phyloP scores from a whole-genome alignment of 2,797 vertebrate genomes.

The Pseudochaenichthys georgianus region DNA sequence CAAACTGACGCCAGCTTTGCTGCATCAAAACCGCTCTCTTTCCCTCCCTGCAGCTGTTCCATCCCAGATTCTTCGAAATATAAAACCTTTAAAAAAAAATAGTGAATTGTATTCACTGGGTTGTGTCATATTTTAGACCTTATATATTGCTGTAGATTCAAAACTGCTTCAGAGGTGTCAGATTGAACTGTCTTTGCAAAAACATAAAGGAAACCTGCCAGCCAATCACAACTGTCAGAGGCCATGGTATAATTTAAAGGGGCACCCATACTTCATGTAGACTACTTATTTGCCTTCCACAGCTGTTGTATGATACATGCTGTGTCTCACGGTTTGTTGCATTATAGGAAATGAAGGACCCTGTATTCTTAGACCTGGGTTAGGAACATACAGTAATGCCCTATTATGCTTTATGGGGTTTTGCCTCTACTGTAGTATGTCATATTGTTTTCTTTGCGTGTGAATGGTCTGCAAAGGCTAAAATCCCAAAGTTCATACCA shows the following conservation, averaged over 20 bases:
- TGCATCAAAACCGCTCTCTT: constrained; percentile 9
- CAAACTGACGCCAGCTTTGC: constrained; percentile 15
- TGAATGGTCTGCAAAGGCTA: too few relatives aligned
- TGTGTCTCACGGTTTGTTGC: background rate
- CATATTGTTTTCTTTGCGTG: too few relatives aligned
- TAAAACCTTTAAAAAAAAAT: background rate
- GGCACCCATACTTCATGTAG: background rate
- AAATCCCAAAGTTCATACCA: too few relatives aligned
- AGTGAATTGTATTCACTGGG: background rate
- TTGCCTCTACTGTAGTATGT: too few relatives aligned
- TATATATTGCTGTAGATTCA: background rate
- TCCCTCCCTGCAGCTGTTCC: background rate
- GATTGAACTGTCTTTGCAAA: background rate
- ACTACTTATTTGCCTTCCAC: background rate
- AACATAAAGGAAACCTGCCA: background rate
- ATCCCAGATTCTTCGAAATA: constrained; percentile 4
- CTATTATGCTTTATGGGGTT: too few relatives aligned
- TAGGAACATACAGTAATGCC: background rate
- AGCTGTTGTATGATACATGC: background rate
- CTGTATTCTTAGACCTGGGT: background rate
- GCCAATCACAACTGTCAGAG: constrained; percentile 1
- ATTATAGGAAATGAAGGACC: background rate
- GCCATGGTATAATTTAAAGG: background rate
- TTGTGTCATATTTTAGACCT: background rate
- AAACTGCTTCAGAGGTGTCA: background rate